These are phyloP conservation scores for Platycheirus albimanus DNA, from an alignment of 2,888 invertebrate genomes.

Conservation along the genomic window DNA sequence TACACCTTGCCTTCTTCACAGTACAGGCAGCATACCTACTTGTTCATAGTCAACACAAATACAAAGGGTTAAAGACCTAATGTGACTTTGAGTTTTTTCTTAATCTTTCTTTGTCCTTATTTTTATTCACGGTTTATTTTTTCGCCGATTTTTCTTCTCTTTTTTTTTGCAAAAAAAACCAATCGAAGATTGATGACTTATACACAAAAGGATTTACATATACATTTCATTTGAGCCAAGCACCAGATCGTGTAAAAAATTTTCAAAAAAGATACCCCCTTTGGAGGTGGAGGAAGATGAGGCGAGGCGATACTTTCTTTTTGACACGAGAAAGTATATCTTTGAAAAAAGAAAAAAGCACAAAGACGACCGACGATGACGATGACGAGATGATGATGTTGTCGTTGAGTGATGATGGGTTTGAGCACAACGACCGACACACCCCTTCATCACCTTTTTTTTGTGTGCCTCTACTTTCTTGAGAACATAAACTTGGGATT, in stretches of 20 bases:
- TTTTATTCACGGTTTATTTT: constrained; percentile 19
- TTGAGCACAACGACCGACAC: constrained; percentile 9
- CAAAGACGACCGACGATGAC: constrained; percentile 24
- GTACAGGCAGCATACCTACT: background rate
- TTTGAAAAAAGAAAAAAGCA: constrained; percentile 4
- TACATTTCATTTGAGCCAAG: constrained; percentile 34
- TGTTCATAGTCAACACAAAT: constrained; percentile 21
- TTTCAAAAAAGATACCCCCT: constrained; percentile 19
- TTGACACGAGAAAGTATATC: constrained; percentile 45
- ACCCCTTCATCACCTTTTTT: background rate
- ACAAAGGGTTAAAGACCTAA: constrained; percentile 54
- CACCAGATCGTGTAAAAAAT: constrained; percentile 42
- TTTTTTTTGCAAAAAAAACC: constrained; percentile 49
- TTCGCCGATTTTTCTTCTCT: background rate
- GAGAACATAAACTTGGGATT: constrained; percentile 46
- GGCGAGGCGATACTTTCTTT: constrained; percentile 54
- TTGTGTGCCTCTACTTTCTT: background rate
- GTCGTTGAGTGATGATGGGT: constrained; percentile 34
- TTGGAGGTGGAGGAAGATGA: constrained; percentile 10
- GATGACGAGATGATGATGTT: too few species aligned
- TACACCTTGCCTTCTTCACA: constrained; percentile 6
- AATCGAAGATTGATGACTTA: constrained; percentile 70
- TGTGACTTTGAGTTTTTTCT: constrained; percentile 43
- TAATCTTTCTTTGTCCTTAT: constrained; percentile 45
- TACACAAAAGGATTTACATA: constrained; percentile 46